Evolutionary conservation across 2,888 invertebrate species (phyloP).

Genomic region (Phortica okadai): DNA sequence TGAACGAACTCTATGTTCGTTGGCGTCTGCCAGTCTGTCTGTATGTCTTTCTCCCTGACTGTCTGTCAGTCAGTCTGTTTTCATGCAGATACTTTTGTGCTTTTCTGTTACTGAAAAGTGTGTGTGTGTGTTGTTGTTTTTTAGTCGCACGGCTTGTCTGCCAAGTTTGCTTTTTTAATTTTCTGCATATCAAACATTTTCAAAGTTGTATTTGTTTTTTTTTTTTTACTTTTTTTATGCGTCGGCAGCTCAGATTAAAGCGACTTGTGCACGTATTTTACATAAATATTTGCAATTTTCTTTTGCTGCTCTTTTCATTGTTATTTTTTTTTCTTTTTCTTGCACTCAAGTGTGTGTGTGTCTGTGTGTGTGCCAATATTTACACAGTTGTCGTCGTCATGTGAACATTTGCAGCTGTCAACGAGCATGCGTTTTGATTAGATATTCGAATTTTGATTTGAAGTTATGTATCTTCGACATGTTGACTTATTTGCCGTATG

Average conservation of each 20-base stretch:
- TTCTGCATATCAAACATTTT: slow-evolving; percentile 61
- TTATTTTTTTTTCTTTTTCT: neutral
- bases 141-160: slow-evolving; percentile 40
- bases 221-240: neutral
- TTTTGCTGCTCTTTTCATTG: slow-evolving; percentile 38
- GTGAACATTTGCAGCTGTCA: slow-evolving; percentile 57
- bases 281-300: slow-evolving; percentile 59
- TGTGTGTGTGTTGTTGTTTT: slow-evolving; percentile 20
- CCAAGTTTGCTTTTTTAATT: slow-evolving; percentile 65
- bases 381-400: slow-evolving; percentile 34
- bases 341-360: neutral
- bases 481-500: too few species aligned
- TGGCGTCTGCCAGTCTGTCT: slow-evolving; percentile 30
- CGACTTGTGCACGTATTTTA: slow-evolving; percentile 65
- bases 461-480: too few species aligned
- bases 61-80: slow-evolving; percentile 52
- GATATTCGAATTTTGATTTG: too few species aligned
- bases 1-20: neutral
- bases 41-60: slow-evolving; percentile 47
- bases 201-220: slow-evolving; percentile 42
- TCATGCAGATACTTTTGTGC: slow-evolving; percentile 1
- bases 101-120: slow-evolving; percentile 16
- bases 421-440: neutral
- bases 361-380: slow-evolving; percentile 32
- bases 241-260: slow-evolving; percentile 52